Evolutionary conservation across 35 echinoderm and acorn worm genomes (phyloP).

Genomic region (Apostichopus parvimensis): DNA sequence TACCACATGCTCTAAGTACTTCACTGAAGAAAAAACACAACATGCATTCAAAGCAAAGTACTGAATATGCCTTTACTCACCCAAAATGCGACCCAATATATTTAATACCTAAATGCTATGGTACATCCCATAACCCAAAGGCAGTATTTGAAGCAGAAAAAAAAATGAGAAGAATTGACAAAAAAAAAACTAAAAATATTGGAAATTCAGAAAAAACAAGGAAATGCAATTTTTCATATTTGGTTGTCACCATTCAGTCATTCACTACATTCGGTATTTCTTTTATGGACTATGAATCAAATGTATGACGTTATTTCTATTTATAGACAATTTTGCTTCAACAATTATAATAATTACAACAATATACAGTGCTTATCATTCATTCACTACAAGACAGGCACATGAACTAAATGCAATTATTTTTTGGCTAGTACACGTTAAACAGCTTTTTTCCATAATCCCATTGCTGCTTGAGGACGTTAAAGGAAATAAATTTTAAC

Average conservation of each 20-base stretch:
- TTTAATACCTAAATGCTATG: background rate
- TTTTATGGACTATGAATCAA: background rate
- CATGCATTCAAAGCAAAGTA: background rate
- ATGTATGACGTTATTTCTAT: background rate
- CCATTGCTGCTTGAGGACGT: too few relatives aligned
- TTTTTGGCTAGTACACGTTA: background rate
- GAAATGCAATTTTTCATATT: background rate
- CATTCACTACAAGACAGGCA: background rate
- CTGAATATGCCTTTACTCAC: background rate
- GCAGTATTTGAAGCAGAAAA: background rate
- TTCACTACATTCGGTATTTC: background rate
- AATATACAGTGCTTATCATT: background rate
- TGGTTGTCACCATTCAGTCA: background rate
- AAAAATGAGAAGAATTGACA: background rate
- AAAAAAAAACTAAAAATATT: background rate
- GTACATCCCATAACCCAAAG: background rate
- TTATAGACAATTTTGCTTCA: background rate
- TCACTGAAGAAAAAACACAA: background rate
- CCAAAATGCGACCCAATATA: background rate
- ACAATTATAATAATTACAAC: background rate
- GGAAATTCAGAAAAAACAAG: background rate
- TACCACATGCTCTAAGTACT: background rate
- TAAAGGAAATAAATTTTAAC: too few relatives aligned
- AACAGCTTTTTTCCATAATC: background rate
- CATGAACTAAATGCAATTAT: background rate